These are phyloP conservation scores for Microcebus tavaratra DNA, from an alignment of 2,113 vertebrate genomes.

Conservation along the genomic window DNA sequence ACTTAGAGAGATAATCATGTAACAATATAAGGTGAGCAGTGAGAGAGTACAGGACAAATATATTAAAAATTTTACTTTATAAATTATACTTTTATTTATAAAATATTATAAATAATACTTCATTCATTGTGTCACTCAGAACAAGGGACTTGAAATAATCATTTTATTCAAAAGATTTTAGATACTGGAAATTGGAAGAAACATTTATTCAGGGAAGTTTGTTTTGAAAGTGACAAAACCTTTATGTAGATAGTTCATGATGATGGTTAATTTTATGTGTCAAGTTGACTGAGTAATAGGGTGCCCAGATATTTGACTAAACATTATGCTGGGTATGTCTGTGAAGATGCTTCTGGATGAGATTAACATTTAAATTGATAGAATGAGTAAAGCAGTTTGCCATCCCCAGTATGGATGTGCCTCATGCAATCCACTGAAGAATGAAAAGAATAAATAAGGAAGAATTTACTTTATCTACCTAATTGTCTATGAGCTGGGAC, in stretches of 20 bases:
- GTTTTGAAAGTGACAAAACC: background rate
- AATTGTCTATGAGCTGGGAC: background rate
- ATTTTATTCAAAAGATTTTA: background rate
- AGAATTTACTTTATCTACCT: background rate
- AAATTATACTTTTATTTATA: background rate
- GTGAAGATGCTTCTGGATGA: background rate
- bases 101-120: background rate
- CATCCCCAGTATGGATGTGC: background rate
- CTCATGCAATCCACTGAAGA: background rate
- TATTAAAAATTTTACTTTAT: background rate
- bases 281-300: background rate
- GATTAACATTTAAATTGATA: background rate
- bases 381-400: background rate
- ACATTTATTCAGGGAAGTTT: background rate
- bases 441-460: background rate
- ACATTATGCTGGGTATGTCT: background rate
- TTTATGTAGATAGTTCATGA: background rate
- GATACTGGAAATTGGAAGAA: background rate
- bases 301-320: background rate
- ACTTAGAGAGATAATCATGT: background rate
- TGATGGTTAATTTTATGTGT: background rate
- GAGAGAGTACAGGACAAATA: background rate
- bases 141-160: background rate
- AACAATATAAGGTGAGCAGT: no score
- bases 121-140: background rate